A percentile compares a stretch with the other conserved stretches of the same genome.
phyloP scores from a whole-genome alignment of 2,888 invertebrate genomes.

The Lycocerus yunnanus region DNA sequence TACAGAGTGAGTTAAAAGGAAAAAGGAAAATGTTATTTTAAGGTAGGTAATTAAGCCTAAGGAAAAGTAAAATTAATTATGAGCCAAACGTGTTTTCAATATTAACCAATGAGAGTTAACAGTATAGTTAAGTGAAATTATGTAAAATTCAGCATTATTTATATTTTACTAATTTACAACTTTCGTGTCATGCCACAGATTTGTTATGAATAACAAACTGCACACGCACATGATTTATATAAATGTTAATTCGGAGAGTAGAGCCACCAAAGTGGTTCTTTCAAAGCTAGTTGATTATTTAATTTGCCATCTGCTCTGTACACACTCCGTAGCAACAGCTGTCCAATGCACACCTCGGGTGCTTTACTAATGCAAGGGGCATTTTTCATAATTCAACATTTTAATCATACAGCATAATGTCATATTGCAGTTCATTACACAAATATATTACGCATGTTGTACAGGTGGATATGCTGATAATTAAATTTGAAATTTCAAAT shows the following conservation, averaged over 20 bases:
- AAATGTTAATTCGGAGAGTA: conserved; percentile 33
- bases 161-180: conserved; percentile 2
- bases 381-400: conserved; percentile 28
- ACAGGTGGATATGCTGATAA: not conserved
- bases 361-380: conserved; percentile 22
- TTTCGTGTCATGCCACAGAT: not conserved
- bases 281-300: conserved; percentile 36
- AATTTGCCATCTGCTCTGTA: conserved; percentile 36
- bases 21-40: not conserved
- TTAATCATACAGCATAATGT: conserved; percentile 19
- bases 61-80: not conserved
- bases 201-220: conserved; percentile 23
- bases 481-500: not conserved
- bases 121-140: not conserved
- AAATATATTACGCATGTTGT: not conserved
- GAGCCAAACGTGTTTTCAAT: not conserved
- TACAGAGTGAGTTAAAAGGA: not conserved
- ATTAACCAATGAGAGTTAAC: not conserved
- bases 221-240: conserved; percentile 33
- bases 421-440: conserved; percentile 7
- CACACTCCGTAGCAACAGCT: conserved; percentile 32
- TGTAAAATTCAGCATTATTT: not conserved
- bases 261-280: conserved; percentile 33
- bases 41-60: not conserved
- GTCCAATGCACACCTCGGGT: conserved; percentile 24